Percentiles rank a stretch among this genome's conserved stretches.
phyloP scores from a whole-genome alignment of 1,140 invertebrate genomes.

The Drosophila kanapiae region DNA sequence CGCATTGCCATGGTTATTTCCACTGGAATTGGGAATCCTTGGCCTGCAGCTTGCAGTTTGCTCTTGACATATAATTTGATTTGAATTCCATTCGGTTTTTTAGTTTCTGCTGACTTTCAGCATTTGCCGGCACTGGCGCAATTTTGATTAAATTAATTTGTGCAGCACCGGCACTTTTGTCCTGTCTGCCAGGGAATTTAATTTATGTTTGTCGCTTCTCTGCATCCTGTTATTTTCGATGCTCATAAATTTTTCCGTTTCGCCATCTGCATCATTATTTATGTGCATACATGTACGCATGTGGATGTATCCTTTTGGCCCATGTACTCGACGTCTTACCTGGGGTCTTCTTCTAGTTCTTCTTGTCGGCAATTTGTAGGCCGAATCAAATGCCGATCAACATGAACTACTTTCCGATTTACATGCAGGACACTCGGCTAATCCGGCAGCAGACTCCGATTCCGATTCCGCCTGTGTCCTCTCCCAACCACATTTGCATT shows the following conservation, averaged over 20 bases:
- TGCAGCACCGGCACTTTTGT: constrained; percentile 53
- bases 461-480: constrained; percentile 3
- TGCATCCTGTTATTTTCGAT: constrained; percentile 21
- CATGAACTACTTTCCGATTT: constrained; percentile 57
- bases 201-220: constrained; percentile 59
- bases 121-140: constrained; percentile 19
- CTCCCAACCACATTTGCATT: constrained; percentile 45
- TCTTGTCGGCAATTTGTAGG: constrained; percentile 55
- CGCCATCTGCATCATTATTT: constrained; percentile 46
- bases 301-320: background rate
- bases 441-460: constrained; percentile 23
- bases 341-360: background rate
- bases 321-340: background rate
- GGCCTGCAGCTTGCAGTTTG: constrained; percentile 8
- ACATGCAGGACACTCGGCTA: constrained; percentile 53
- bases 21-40: constrained; percentile 40
- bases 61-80: constrained; percentile 49
- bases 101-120: constrained; percentile 50
- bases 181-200: constrained; percentile 27
- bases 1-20: constrained; percentile 20
- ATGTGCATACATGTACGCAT: constrained; percentile 13
- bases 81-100: constrained; percentile 56
- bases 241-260: constrained; percentile 45
- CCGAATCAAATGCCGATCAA: constrained; percentile 55
- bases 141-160: constrained; percentile 74